Evolutionary conservation across 2,888 invertebrate species (phyloP).

Genomic region (Chrysolina americana): DNA sequence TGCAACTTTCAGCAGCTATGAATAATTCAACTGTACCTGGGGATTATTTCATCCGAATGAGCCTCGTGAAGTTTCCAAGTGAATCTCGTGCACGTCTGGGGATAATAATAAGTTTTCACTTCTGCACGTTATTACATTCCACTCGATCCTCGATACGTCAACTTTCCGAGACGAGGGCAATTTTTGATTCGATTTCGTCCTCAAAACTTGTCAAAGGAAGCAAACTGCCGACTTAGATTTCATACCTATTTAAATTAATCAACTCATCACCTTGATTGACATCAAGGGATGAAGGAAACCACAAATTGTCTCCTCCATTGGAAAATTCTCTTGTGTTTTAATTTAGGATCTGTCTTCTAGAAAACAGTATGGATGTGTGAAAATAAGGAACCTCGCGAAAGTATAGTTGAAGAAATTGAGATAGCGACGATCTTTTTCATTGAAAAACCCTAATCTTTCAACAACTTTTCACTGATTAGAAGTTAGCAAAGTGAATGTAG

Average conservation of each 20-base stretch:
- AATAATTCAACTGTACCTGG: not conserved
- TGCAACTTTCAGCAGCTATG: not conserved
- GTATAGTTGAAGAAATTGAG: no score
- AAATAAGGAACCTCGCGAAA: no score
- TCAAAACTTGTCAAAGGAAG: not conserved
- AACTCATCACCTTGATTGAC: not conserved
- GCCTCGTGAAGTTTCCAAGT: not conserved
- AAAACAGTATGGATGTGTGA: no score
- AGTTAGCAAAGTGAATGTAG: no score
- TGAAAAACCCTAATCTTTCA: no score
- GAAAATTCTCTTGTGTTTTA: not conserved
- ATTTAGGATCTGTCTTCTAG: not conserved
- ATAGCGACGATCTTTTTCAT: no score
- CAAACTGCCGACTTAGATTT: not conserved
- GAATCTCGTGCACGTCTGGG: not conserved
- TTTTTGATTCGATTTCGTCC: not conserved
- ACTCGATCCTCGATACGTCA: not conserved
- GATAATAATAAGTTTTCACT: constrained; percentile 3
- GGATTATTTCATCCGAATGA: not conserved
- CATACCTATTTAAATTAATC: not conserved
- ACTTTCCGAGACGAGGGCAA: not conserved
- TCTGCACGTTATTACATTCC: not conserved
- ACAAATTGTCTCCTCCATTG: not conserved
- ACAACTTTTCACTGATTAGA: no score
- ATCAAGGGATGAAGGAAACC: not conserved